Evolutionary conservation across 2,113 vertebrate species (phyloP).

Genomic region (Atrichornis clamosus): DNA sequence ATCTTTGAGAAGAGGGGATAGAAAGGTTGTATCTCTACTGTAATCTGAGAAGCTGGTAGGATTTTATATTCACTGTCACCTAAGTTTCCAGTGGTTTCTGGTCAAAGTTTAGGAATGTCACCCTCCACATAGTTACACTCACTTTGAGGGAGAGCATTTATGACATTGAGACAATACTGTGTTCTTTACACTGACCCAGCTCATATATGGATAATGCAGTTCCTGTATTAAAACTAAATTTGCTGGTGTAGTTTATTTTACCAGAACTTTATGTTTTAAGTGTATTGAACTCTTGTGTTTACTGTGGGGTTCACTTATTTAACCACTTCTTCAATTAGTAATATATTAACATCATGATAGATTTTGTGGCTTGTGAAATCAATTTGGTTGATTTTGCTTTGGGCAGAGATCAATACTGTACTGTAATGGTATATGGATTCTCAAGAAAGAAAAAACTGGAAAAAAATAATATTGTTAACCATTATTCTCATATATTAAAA

Average conservation of each 20-base stretch:
- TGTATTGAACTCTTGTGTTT: not conserved
- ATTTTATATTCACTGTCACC: not conserved
- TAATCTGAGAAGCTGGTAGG: not conserved
- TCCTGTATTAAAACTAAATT: not conserved
- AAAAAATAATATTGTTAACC: not conserved
- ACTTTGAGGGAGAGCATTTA: not conserved
- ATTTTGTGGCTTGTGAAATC: slow-evolving; percentile 3
- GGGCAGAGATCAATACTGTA: not conserved
- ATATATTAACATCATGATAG: slow-evolving; percentile 17
- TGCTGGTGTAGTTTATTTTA: not conserved
- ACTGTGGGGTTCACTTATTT: not conserved
- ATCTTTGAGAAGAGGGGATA: not conserved
- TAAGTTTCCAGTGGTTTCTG: not conserved
- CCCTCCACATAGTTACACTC: not conserved
- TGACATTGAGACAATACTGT: not conserved
- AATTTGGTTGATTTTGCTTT: slow-evolving; percentile 13
- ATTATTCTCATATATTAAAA: not conserved
- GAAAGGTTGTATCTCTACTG: not conserved
- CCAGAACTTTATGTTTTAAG: not conserved
- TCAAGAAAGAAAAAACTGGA: not conserved
- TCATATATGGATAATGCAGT: not conserved
- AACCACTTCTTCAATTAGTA: slow-evolving; percentile 17
- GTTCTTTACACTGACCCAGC: not conserved
- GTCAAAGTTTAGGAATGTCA: not conserved
- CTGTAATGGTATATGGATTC: slow-evolving; percentile 3